Evolutionary conservation across 2,888 invertebrate genomes (phyloP), one percentile per base, ranked within the genome.

Genomic region (Cyrtodaria siliqua): DNA sequence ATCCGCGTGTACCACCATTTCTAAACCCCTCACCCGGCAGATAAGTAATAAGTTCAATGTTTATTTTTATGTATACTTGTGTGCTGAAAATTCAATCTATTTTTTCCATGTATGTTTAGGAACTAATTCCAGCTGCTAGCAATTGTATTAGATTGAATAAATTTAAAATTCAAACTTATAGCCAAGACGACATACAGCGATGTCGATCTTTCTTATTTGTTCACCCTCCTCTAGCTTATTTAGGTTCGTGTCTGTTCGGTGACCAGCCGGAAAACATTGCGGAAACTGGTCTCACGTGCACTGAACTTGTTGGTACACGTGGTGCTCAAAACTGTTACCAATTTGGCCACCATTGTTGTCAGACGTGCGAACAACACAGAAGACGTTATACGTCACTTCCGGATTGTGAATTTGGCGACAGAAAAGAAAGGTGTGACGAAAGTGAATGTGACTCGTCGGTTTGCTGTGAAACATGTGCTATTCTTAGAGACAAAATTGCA

Each of bases 391-490:
- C 49, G 3, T 18, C 42, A 6, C 18, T 67, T 40, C 2, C 27
- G 6, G 38, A 42, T 4, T 73, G 73, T 57, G 8, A 33, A 23
- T 73, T 62, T 52, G 73, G 73, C 18, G 73, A 73, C 57, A 49
- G 42, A 12, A 56, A 60, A 23, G 20, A 27, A 12, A 16, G n/a
- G 1, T 73, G 73, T 52, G 50, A 61, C 20, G 18, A 27, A 2
- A 47, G 24, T 14, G 56, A 56, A 14, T 73, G 73, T 29, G 42
- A 56, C 1, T 29, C 26, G 3, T 24, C 50, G n/a, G 18, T 49
- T 12, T 74, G 74, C 42, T 74, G 74, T 20, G 68, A 74, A 53
- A 59, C 63, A 2, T 74, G 74, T 40, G 52, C 57, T n/a, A 23
- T 8, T 23, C 33, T 69, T n/a, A 20, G 14, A 60, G 60, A 61